A percentile compares a stretch with the other conserved stretches of the same genome.
These are phyloP conservation scores for Elephantulus edwardii DNA, from an alignment of 2,113 vertebrate genomes.

Conservation along the genomic window DNA sequence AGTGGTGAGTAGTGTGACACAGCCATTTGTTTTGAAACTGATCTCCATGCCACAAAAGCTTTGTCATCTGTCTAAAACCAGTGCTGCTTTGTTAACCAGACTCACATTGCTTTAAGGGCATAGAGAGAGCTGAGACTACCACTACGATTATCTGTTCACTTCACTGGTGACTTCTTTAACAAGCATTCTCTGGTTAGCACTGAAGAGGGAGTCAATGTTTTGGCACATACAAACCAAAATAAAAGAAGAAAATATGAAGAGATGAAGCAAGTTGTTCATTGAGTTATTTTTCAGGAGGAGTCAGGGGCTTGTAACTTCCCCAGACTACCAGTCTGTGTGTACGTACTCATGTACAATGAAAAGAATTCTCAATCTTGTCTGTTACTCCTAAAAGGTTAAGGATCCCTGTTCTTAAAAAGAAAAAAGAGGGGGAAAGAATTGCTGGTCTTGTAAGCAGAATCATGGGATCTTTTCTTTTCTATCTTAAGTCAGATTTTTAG, in stretches of 20 bases:
- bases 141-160: background rate
- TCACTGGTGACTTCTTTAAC: background rate
- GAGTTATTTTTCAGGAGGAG: background rate
- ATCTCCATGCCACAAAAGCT: background rate
- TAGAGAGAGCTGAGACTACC: background rate
- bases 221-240: background rate
- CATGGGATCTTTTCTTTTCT: too few species aligned
- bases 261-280: background rate
- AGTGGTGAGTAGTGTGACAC: background rate
- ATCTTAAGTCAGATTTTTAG: background rate
- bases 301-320: background rate
- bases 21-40: background rate
- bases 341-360: too few species aligned
- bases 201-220: accelerated
- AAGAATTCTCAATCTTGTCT: background rate
- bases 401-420: background rate
- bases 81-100: background rate
- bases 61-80: background rate
- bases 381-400: background rate
- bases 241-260: background rate
- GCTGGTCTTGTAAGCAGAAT: background rate
- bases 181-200: background rate
- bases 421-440: too few species aligned
- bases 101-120: background rate
- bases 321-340: background rate